phyloP scores from a whole-genome alignment of 2,113 vertebrate genomes.

The Nyctibius bracteatus region DNA sequence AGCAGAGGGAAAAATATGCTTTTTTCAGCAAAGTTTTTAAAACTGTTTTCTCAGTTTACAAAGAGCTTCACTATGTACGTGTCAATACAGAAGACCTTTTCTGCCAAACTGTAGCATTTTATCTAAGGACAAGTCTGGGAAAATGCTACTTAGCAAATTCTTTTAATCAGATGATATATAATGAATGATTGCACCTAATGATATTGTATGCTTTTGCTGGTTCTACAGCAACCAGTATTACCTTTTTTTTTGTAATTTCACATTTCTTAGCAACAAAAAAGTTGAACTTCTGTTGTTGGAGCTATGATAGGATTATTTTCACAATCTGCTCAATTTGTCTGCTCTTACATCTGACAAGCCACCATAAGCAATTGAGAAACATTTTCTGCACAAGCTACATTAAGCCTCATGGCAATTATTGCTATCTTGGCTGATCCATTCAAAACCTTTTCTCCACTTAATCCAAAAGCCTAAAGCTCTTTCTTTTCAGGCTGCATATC shows the following conservation, averaged over 20 bases:
- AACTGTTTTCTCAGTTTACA: neutral
- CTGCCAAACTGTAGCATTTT: neutral
- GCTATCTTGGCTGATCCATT: slow-evolving; percentile 37
- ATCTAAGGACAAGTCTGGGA: neutral
- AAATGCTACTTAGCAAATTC: neutral
- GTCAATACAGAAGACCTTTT: slow-evolving; percentile 8
- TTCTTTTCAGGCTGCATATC: neutral
- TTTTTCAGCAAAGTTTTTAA: neutral
- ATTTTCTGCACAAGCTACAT: slow-evolving; percentile 37
- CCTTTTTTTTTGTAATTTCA: neutral
- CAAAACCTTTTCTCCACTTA: slow-evolving; percentile 25
- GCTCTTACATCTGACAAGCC: slow-evolving; percentile 47
- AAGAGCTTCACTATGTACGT: neutral
- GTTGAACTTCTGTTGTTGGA: slow-evolving; percentile 47
- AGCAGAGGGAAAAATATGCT: neutral
- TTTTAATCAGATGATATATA: neutral
- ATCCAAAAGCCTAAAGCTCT: neutral
- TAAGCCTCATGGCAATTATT: slow-evolving; percentile 43
- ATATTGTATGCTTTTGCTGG: neutral
- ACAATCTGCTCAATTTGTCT: slow-evolving; percentile 42
- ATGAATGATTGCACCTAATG: neutral
- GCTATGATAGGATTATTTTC: slow-evolving; percentile 48
- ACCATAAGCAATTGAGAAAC: slow-evolving; percentile 34
- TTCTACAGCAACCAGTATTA: neutral
- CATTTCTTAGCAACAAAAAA: slow-evolving; percentile 50